Conservation (phyloP, 2,888 invertebrate species). For the Caenorhabditis imperialis region DNA sequence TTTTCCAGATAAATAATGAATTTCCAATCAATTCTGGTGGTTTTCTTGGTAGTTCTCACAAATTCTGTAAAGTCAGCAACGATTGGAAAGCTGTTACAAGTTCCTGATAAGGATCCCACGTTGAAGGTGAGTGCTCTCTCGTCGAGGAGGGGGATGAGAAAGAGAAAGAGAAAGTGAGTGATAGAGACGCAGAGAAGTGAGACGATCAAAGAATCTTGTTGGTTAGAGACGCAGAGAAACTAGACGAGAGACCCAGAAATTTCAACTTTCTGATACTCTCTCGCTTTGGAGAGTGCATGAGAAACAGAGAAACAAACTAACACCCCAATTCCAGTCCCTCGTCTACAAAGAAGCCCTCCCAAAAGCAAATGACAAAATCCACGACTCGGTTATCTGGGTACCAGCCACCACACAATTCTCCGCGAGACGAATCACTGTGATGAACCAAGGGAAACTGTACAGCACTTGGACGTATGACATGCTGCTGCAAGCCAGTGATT, state of each 20-base stretch:
- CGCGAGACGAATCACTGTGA: conserved; percentile 40
- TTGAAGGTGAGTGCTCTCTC: conserved; percentile 36
- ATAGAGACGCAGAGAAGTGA: too few species aligned
- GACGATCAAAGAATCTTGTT: too few species aligned
- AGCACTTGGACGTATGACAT: conserved; percentile 48
- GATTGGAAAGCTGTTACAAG: conserved; percentile 40
- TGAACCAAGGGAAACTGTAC: conserved; percentile 34
- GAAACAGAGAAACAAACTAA: too few species aligned
- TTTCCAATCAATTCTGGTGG: background rate
- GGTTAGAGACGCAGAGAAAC: too few species aligned
- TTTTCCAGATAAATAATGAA: too few species aligned
- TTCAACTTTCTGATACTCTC: background rate
- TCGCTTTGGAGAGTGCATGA: too few species aligned
- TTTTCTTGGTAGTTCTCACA: conserved; percentile 4
- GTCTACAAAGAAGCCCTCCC: conserved; percentile 51
- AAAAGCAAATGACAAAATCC: conserved; percentile 37
- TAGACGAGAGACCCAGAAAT: background rate
- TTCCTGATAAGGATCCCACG: conserved; percentile 53
- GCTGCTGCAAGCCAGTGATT: conserved; percentile 43
- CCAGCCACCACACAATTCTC: conserved; percentile 53
- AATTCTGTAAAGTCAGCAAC: conserved; percentile 18
- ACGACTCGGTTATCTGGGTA: conserved; percentile 37
- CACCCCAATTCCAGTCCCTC: conserved; percentile 20
- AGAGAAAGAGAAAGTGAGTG: too few species aligned
- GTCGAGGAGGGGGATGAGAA: too few species aligned